phyloP scores from a whole-genome alignment of 2,888 invertebrate species.

The Agrochola macilenta region DNA sequence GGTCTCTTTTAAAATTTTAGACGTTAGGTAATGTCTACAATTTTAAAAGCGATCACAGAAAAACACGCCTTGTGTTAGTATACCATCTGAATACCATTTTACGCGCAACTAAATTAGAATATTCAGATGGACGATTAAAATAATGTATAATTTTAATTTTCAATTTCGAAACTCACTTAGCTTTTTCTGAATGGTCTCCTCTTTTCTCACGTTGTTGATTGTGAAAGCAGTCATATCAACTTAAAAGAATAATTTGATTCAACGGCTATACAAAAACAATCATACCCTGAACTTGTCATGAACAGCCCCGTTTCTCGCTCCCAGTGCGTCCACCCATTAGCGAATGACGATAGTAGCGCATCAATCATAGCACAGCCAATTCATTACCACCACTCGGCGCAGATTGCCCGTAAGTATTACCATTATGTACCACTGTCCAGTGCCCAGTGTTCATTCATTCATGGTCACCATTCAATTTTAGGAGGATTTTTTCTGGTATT shows the following conservation, averaged over 20 bases:
- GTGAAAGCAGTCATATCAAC: neutral
- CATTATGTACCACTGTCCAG: conserved; percentile 49
- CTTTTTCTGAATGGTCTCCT: neutral
- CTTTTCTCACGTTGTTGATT: neutral
- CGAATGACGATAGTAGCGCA: conserved; percentile 82
- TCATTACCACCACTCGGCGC: conserved; percentile 88
- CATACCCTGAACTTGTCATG: neutral
- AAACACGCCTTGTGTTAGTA: neutral
- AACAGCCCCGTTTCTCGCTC: conserved; percentile 44
- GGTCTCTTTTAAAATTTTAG: too few relatives aligned
- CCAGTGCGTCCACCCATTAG: conserved; percentile 83
- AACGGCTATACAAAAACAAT: neutral
- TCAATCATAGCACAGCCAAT: conserved; percentile 88
- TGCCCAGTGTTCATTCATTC: conserved; percentile 20
- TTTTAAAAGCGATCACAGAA: neutral
- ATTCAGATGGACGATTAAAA: neutral
- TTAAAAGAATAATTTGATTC: neutral
- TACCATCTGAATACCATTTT: neutral
- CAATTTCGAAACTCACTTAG: neutral
- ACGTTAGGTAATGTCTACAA: neutral
- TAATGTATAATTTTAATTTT: too few relatives aligned
- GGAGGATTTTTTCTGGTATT: neutral
- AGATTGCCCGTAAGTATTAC: conserved; percentile 79
- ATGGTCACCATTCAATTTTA: conserved; percentile 31
- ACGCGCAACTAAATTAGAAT: neutral